These are phyloP conservation scores for Rhopalosiphum maidis DNA, from an alignment of 1,140 invertebrate genomes.

Conservation along the genomic window DNA sequence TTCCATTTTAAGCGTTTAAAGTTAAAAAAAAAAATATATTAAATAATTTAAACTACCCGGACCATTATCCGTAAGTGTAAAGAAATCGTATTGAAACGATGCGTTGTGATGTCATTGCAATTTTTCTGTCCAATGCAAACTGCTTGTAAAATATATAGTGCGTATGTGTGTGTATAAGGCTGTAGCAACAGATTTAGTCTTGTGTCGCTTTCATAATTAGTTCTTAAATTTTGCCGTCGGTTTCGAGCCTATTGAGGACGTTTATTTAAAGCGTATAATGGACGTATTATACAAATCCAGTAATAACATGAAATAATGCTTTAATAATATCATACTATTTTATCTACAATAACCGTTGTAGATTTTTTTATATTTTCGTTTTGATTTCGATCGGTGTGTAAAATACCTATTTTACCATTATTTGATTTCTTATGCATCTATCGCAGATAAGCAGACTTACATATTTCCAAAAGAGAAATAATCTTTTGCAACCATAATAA, in stretches of 20 bases:
- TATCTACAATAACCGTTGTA: neutral
- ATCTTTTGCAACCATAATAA: neutral
- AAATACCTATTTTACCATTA: neutral
- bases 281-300: neutral
- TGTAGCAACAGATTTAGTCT: neutral
- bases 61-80: slow-evolving; percentile 1
- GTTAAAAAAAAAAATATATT: slow-evolving; percentile 28
- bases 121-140: neutral
- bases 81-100: slow-evolving; percentile 12
- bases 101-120: neutral
- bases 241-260: neutral
- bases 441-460: neutral
- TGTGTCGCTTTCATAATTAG: neutral
- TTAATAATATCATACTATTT: neutral
- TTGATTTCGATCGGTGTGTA: neutral
- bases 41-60: slow-evolving; percentile 20
- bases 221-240: neutral
- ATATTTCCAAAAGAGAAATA: neutral
- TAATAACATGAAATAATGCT: neutral
- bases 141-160: neutral
- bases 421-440: neutral
- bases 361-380: neutral
- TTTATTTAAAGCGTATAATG: neutral
- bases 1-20: slow-evolving; percentile 56
- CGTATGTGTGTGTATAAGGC: neutral